These are phyloP conservation scores for Tamias sibiricus DNA, from an alignment of 2,113 vertebrate genomes.

Conservation along the genomic window DNA sequence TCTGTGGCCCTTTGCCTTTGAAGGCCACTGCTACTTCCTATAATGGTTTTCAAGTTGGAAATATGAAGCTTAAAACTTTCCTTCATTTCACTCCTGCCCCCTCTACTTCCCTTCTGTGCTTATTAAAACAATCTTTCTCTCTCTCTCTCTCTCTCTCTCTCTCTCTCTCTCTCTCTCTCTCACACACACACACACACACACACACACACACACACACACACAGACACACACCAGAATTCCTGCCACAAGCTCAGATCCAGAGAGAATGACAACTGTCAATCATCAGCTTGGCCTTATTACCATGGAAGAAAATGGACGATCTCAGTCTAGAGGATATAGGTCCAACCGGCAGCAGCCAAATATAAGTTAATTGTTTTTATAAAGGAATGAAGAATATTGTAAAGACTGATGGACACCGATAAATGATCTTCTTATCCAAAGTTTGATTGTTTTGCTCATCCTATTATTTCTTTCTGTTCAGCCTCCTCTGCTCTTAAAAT, in stretches of 20 bases:
- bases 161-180: neutral
- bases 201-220: neutral
- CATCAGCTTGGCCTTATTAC: neutral
- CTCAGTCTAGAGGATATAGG: neutral
- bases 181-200: neutral
- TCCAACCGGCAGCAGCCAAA: neutral
- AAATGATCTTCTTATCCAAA: neutral
- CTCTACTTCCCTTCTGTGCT: slow-evolving; percentile 51
- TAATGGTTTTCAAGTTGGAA: slow-evolving; percentile 68
- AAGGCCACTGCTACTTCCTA: slow-evolving; percentile 69
- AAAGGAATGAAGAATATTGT: neutral
- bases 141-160: neutral
- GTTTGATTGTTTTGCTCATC: neutral
- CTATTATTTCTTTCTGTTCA: neutral
- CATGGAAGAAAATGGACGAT: neutral
- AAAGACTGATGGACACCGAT: neutral
- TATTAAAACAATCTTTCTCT: slow-evolving; percentile 68
- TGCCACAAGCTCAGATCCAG: neutral
- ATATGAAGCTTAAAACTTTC: slow-evolving; percentile 68
- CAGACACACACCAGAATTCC: neutral
- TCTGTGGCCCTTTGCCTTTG: slow-evolving; percentile 65
- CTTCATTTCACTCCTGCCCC: slow-evolving; percentile 8
- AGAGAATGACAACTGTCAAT: neutral
- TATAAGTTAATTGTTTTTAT: neutral
- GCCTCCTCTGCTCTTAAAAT: neutral